Base-by-base conservation (phyloP, 2,888 invertebrate genomes). In the Drosophila anomalipes region DNA sequence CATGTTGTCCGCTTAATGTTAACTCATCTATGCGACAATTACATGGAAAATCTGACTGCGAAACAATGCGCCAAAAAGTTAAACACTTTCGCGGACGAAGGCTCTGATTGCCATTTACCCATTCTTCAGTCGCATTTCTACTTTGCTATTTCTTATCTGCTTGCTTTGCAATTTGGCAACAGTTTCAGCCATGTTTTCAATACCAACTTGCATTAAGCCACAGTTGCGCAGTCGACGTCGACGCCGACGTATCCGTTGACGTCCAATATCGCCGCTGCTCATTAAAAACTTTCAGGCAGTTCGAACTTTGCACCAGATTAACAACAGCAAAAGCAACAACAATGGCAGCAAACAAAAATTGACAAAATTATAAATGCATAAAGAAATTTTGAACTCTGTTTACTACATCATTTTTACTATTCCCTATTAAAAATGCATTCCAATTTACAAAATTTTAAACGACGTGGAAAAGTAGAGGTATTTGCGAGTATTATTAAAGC, bases 281-380 rank as follows among this genome's bases (percentile, higher is more conserved):
- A 86, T 90, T 86, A 90, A 90, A 86, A 86, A 90, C 83, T 86
- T 86, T 89, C 44, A 76, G 63, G 64, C 77, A 73, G 86, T 83
- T 90, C 73, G 89, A 86, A 90, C 89, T 90, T 86, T 79, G 73
- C 65, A 76, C 56, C 87, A 81, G 81, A 89, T 86, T 89, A 86
- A 77, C 83, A 90, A 72, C 60, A 71, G 4, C 68, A 70, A 53
- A 63, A 74, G 64, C 57, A 62, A 62, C 51, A 69, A 58, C 22
- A 22, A 22, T 22, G 22, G 22, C 22, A 22, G 22, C 22, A 22
- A 22, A 22, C 49, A 62, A 49, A 68, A 61, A 49, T 28, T 22
- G 33, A 33, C 22, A 33, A 76, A 89, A 81, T 83, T 86, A 81
- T 78, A 86, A 89, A 86, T 89, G 75, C 89, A 83, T 78, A 86